These are phyloP conservation scores for Mantis religiosa DNA, from an alignment of 2,888 invertebrate species.

Conservation along the genomic window DNA sequence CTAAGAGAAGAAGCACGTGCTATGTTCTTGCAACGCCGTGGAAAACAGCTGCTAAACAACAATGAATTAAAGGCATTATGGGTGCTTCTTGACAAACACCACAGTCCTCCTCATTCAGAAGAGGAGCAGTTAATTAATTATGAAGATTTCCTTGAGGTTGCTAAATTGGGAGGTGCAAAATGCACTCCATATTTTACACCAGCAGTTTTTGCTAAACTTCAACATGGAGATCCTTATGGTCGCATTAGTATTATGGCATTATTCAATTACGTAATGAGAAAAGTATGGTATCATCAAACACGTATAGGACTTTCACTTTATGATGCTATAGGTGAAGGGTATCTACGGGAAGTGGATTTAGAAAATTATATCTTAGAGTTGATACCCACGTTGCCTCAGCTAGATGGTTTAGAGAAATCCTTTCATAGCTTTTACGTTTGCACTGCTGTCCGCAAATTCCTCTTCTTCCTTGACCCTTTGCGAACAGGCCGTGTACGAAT, in stretches of 20 bases:
- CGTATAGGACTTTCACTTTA: constrained; percentile 89
- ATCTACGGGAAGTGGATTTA: constrained; percentile 80
- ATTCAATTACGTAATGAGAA: constrained; percentile 92
- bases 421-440: constrained; percentile 96
- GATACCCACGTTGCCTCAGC: constrained; percentile 84
- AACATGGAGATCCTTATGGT: constrained; percentile 81
- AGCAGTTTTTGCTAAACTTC: constrained; percentile 80
- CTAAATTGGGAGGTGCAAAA: constrained; percentile 68
- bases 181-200: constrained; percentile 81
- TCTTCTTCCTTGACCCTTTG: constrained; percentile 91
- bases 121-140: constrained; percentile 85
- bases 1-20: constrained; percentile 85
- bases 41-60: constrained; percentile 78
- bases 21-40: constrained; percentile 79
- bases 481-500: constrained; percentile 85
- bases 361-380: constrained; percentile 93
- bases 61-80: constrained; percentile 80
- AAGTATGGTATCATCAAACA: constrained; percentile 93
- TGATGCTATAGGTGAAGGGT: constrained; percentile 89
- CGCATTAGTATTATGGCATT: constrained; percentile 83
- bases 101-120: constrained; percentile 65
- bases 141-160: constrained; percentile 76
- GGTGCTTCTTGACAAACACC: constrained; percentile 76
- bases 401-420: constrained; percentile 85
- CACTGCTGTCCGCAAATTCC: constrained; percentile 91